Percentiles rank a stretch among this genome's conserved stretches.
Conservation (phyloP, 2,797 vertebrate species). For the Tokudaia tokunoshimensis region DNA sequence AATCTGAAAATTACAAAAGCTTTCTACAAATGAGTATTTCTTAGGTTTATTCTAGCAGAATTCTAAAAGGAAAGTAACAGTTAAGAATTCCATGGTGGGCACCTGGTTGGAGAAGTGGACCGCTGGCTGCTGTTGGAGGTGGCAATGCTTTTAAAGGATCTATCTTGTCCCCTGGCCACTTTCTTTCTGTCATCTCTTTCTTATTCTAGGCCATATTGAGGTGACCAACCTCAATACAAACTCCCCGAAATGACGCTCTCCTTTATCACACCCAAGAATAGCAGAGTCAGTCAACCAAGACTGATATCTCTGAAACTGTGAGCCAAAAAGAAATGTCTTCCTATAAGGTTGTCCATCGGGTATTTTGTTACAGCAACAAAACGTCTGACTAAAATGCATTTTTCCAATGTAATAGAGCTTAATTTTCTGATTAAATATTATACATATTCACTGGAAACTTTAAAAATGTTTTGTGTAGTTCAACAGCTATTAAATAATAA, state of each 20-base stretch:
- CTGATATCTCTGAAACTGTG: background rate
- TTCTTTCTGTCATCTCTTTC: background rate
- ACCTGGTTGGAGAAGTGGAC: background rate
- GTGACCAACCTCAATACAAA: background rate
- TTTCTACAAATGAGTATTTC: constrained; percentile 37
- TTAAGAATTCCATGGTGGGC: background rate
- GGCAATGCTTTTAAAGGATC: background rate
- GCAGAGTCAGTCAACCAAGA: background rate
- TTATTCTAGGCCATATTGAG: background rate
- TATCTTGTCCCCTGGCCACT: background rate
- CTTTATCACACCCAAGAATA: background rate
- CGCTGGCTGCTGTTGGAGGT: background rate
- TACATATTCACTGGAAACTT: background rate
- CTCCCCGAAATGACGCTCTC: background rate
- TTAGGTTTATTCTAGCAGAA: background rate
- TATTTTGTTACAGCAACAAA: background rate
- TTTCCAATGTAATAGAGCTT: background rate
- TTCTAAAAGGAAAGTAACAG: background rate
- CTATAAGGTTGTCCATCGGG: background rate
- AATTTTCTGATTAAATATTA: background rate
- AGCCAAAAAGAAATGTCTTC: background rate
- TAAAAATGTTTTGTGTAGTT: background rate
- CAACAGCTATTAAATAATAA: constrained; percentile 40
- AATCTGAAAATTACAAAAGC: constrained; percentile 1
- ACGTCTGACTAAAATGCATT: background rate